Evolutionary conservation across 2,113 vertebrate genomes (phyloP).

Genomic region (Smithornis capensis): DNA sequence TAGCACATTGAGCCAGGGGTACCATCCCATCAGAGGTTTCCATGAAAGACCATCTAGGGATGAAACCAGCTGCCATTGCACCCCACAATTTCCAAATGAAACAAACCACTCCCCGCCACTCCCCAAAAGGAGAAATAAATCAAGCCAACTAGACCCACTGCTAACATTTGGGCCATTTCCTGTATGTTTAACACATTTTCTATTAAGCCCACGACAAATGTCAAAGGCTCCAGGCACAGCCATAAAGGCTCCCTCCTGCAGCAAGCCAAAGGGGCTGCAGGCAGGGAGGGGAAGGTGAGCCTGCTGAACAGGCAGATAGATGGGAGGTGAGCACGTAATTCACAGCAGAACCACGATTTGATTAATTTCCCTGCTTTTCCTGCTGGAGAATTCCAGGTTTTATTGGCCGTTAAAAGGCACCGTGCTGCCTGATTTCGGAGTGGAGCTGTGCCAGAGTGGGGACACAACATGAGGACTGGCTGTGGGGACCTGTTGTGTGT

Average conservation of each 20-base stretch:
- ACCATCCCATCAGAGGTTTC: neutral
- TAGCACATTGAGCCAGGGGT: neutral
- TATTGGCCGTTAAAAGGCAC: constrained; percentile 49
- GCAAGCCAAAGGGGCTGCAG: constrained; percentile 18
- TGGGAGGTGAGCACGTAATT: constrained; percentile 30
- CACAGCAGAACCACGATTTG: constrained; percentile 57
- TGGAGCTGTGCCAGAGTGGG: fast-evolving
- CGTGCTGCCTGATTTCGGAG: neutral
- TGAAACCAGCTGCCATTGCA: neutral
- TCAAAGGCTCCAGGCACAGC: constrained; percentile 34
- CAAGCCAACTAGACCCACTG: constrained; percentile 14
- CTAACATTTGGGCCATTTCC: constrained; percentile 59
- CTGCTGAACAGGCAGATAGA: constrained; percentile 43
- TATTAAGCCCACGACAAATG: constrained; percentile 58
- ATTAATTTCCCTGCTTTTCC: constrained; percentile 63
- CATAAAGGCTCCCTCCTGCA: constrained; percentile 55
- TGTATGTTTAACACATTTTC: constrained; percentile 65
- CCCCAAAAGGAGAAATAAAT: constrained; percentile 10
- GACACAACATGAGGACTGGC: neutral
- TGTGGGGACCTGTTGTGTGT: neutral
- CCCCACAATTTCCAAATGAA: neutral
- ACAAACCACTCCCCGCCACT: neutral
- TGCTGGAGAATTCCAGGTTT: constrained; percentile 48
- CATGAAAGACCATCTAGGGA: neutral
- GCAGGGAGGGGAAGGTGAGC: constrained; percentile 49